Conservation (phyloP, 2,113 vertebrate species). For the Entomyzon cyanotis region DNA sequence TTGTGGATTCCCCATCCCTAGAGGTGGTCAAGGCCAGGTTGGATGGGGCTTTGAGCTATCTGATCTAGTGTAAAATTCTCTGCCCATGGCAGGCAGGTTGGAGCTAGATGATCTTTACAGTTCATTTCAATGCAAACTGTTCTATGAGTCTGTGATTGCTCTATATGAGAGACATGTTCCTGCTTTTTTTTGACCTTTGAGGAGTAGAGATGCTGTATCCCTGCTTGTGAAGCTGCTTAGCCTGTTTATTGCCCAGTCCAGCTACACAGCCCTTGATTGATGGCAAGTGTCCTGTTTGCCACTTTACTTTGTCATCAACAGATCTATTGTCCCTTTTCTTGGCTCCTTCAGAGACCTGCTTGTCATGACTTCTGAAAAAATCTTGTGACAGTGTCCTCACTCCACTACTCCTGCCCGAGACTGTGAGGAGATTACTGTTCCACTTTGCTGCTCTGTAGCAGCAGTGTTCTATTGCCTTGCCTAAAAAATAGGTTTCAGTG, state of each 20-base stretch:
- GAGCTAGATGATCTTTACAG: not conserved
- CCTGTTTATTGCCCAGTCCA: not conserved
- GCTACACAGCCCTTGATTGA: not conserved
- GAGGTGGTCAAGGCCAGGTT: not conserved
- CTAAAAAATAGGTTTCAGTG: not conserved
- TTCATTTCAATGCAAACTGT: not conserved
- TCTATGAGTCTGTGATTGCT: not conserved
- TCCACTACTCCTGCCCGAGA: not conserved
- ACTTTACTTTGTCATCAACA: not conserved
- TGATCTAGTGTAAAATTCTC: not conserved
- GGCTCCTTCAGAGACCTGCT: not conserved
- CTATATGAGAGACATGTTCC: rapidly evolving
- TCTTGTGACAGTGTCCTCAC: not conserved
- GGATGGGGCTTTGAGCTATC: not conserved
- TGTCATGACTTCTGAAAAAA: not conserved
- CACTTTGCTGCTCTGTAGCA: not conserved
- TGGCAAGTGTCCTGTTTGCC: rapidly evolving
- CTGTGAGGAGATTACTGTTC: not conserved
- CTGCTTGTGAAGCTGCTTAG: not conserved
- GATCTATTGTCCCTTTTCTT: not conserved
- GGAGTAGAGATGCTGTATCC: not conserved
- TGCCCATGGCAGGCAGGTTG: not conserved
- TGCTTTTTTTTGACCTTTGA: not conserved
- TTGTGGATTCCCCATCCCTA: not conserved
- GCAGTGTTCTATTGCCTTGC: not conserved